Percentiles rank a stretch among this genome's conserved stretches.
Conservation (phyloP, 1,140 invertebrate species). For the Tribolium madens region DNA sequence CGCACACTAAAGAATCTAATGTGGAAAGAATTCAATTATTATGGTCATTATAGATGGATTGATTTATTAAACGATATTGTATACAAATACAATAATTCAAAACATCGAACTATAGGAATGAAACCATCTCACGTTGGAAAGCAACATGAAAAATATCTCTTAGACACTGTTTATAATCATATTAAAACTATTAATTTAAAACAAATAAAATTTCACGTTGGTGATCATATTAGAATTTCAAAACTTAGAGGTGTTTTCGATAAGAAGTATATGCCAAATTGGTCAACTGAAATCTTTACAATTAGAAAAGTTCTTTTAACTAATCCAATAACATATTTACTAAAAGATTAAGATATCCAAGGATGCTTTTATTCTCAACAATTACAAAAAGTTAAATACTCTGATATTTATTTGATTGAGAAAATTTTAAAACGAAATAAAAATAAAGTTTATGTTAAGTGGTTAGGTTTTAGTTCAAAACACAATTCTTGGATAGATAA, state of each 20-base stretch:
- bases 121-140: too few species aligned
- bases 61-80: too few species aligned
- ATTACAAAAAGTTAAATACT: conserved; percentile 55
- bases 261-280: conserved; percentile 61
- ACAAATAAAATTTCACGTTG: conserved; percentile 45
- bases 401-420: conserved; percentile 61
- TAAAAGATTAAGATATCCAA: conserved; percentile 52
- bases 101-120: too few species aligned
- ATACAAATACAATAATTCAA: too few species aligned
- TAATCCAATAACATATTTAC: conserved; percentile 56
- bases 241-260: conserved; percentile 56
- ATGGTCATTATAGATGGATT: too few species aligned
- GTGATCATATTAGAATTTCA: conserved; percentile 46
- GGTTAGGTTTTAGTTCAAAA: conserved; percentile 55
- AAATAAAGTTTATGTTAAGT: conserved; percentile 61
- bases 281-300: conserved; percentile 60
- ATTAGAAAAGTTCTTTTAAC: conserved; percentile 53
- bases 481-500: conserved; percentile 55
- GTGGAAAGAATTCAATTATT: too few species aligned
- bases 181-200: too few species aligned
- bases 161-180: too few species aligned
- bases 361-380: conserved; percentile 61
- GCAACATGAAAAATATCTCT: too few species aligned
- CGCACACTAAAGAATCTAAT: too few species aligned
- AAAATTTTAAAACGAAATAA: conserved; percentile 58